Evolutionary conservation across 64 coral and sea anemone species (phyloP), one percentile per base, ranked within the genome.

Genomic region (Anthopleura sola): DNA sequence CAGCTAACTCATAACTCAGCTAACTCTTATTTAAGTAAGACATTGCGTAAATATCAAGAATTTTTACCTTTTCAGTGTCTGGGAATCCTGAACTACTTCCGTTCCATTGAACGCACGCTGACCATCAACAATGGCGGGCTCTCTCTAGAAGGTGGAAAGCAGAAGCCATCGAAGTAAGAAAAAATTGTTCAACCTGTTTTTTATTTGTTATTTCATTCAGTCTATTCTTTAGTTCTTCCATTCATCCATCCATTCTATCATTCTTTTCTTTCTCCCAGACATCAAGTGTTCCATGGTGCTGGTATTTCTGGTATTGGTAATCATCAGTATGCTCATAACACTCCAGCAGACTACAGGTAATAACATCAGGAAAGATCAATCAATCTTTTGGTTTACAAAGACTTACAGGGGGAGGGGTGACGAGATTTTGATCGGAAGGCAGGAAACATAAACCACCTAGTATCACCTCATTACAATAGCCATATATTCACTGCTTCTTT

Each of bases 321-420:
- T 12, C 96, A 98, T 85, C 89, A 98, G 50, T 98, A 98, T 78
- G 57, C 92, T 60, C 96, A 98, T 55, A 98, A 98, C 77, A 98
- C 96, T 15, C 96, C 96, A 31, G 96, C 96, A 37, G 96, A 98
- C 81, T 98, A 94, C 85, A 94, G 85, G 96, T 98, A 71, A 36
- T 3, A 34, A n/a, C n/a, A n/a, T n/a, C 23, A 17, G 4, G 55
- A 56, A 20, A 56, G 55, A 18, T 56, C 40, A 6, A 56, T 1
- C 55, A 56, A n/a, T n/a, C n/a, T n/a, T n/a, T n/a, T n/a, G 55
- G 17, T 58, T 17, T 0, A 26, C 62, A 68, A 10, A 68, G 24
- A 68, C 24, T 23, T 0, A 0, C 55, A 21, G n/a, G 23, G 23
- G 58, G 58, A 62, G 58, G 58, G 23, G 24, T 15, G 58, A 26